Percentiles rank a stretch among this genome's conserved stretches.
These are phyloP conservation scores for Petromus typicus DNA, from an alignment of 2,113 vertebrate species.

Conservation along the genomic window DNA sequence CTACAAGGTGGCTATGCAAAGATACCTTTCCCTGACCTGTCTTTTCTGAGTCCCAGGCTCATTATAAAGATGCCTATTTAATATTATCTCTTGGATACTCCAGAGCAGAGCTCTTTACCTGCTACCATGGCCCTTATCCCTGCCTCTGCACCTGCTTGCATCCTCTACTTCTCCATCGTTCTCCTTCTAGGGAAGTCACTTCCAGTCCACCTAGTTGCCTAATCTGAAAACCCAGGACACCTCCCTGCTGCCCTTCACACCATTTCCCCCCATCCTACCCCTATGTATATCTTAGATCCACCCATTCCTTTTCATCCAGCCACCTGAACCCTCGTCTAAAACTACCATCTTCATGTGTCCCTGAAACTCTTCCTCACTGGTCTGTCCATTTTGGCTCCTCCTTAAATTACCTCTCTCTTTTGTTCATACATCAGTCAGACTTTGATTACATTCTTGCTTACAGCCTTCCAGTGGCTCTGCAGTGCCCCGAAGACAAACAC, in stretches of 20 bases:
- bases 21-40: not conserved
- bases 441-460: not conserved
- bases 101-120: not conserved
- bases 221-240: not conserved
- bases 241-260: fast-evolving
- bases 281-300: not conserved
- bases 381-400: not conserved
- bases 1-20: not conserved
- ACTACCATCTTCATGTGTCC: fast-evolving
- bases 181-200: not conserved
- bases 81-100: not conserved
- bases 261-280: not conserved
- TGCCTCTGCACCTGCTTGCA: not conserved
- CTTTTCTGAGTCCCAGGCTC: not conserved
- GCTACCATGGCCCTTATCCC: not conserved
- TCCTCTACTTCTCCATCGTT: not conserved
- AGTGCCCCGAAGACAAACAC: not conserved
- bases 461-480: not conserved
- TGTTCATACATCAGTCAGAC: not conserved
- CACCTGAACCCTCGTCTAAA: not conserved
- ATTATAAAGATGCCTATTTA: not conserved
- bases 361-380: not conserved
- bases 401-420: fast-evolving
- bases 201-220: not conserved
- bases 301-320: not conserved